Conservation (phyloP, 92 coral and sea anemone genomes). For the Muricea muricata region DNA sequence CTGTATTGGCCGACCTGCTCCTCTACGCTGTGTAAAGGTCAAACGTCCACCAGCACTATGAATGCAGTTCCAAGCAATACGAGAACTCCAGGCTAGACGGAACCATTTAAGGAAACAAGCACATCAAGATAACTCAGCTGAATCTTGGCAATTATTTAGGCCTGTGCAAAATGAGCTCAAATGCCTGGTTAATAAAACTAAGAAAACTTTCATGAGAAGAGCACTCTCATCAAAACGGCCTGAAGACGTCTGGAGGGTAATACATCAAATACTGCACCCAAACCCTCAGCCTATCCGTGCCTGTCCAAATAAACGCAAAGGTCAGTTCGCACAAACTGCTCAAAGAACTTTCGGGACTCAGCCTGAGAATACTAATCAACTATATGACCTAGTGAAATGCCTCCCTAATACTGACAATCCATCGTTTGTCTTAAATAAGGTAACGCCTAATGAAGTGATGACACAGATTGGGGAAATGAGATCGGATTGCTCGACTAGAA, state of each 20-base stretch:
- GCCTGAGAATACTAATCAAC: slow-evolving; percentile 31
- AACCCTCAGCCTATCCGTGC: slow-evolving; percentile 49
- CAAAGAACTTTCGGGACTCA: slow-evolving; percentile 50
- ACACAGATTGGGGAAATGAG: slow-evolving; percentile 14
- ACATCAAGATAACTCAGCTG: slow-evolving; percentile 45
- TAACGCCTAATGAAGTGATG: slow-evolving; percentile 38
- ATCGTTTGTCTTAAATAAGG: not conserved
- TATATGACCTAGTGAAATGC: slow-evolving; percentile 18
- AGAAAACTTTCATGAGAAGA: slow-evolving; percentile 37
- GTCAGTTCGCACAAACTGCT: slow-evolving; percentile 51
- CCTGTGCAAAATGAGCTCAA: too few species aligned
- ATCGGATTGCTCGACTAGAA: slow-evolving; percentile 49
- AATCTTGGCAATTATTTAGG: too few species aligned
- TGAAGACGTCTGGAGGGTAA: slow-evolving; percentile 70
- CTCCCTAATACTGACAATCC: slow-evolving; percentile 23
- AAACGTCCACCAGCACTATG: slow-evolving; percentile 77
- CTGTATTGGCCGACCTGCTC: slow-evolving; percentile 70
- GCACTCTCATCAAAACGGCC: slow-evolving; percentile 71
- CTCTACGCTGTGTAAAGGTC: slow-evolving; percentile 48
- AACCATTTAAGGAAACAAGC: slow-evolving; percentile 57
- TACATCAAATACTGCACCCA: too few species aligned
- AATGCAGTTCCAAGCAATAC: slow-evolving; percentile 41
- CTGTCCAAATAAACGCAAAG: slow-evolving; percentile 32
- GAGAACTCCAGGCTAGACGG: slow-evolving; percentile 34
- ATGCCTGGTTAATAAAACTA: slow-evolving; percentile 55